These are phyloP conservation scores for Henricia sp. DNA, from an alignment of 53 echinoderm and acorn worm species.

Conservation along the genomic window DNA sequence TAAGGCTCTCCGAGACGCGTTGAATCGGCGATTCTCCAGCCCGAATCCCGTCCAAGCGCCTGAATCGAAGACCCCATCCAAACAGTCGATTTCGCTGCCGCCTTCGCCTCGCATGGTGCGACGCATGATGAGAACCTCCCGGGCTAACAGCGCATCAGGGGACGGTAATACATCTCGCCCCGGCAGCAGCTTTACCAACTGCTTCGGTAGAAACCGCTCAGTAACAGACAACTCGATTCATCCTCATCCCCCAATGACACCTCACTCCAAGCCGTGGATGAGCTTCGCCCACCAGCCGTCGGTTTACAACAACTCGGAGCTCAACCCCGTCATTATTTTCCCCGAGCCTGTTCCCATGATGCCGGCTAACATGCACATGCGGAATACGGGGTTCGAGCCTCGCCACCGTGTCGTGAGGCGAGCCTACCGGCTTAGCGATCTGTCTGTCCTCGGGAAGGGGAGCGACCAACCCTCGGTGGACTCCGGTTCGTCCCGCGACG, in stretches of 20 bases:
- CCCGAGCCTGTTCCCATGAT: slow-evolving; percentile 1
- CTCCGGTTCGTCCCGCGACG: background rate
- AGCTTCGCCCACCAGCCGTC: slow-evolving; percentile 31
- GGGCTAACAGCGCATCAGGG: background rate
- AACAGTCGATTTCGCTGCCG: slow-evolving; percentile 10
- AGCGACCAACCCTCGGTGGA: background rate
- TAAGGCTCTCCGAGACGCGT: background rate
- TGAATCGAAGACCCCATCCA: background rate
- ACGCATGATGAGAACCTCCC: background rate
- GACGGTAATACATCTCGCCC: background rate
- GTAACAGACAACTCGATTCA: background rate
- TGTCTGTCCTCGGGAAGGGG: background rate
- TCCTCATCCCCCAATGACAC: background rate
- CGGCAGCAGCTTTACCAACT: background rate
- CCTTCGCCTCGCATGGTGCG: background rate
- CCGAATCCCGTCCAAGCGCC: background rate
- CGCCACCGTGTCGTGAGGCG: slow-evolving; percentile 38
- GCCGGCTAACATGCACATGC: slow-evolving; percentile 39
- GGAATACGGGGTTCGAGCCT: slow-evolving; percentile 25
- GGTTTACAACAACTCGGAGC: slow-evolving; percentile 21
- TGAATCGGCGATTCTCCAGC: background rate
- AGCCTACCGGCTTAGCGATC: slow-evolving; percentile 29
- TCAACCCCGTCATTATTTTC: slow-evolving; percentile 30
- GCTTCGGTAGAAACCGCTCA: background rate
- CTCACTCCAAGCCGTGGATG: background rate